Evolutionary conservation across 2,113 vertebrate genomes (phyloP).

Genomic region (Psephotus haematonotus): DNA sequence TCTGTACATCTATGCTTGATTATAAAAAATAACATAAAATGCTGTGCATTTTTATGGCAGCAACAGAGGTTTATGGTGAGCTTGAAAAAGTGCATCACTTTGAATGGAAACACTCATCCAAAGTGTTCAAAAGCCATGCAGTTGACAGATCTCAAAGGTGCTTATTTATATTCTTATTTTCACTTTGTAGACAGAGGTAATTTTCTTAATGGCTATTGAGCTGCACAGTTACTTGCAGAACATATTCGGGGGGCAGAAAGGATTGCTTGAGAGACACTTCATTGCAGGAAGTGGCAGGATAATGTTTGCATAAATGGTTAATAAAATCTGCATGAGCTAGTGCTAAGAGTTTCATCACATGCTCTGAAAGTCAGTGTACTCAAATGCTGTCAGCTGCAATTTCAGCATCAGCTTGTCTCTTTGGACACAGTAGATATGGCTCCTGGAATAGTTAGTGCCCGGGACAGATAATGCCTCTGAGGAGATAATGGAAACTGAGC

Average conservation of each 20-base stretch:
- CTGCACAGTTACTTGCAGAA: not conserved
- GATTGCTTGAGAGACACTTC: not conserved
- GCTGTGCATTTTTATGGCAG: not conserved
- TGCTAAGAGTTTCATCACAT: not conserved
- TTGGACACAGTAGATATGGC: not conserved
- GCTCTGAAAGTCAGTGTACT: not conserved
- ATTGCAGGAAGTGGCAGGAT: not conserved
- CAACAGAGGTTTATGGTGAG: not conserved
- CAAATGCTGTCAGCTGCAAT: constrained; percentile 32
- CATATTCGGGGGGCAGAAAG: not conserved
- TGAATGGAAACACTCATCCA: not conserved
- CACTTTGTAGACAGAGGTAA: not conserved
- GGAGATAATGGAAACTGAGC: not conserved
- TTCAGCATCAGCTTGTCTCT: not conserved
- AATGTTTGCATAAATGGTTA: not conserved
- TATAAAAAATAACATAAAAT: not conserved
- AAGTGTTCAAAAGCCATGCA: not conserved
- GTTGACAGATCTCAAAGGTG: not conserved
- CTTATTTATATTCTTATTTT: not conserved
- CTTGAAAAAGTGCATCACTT: not conserved
- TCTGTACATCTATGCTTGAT: not conserved
- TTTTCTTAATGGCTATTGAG: not conserved
- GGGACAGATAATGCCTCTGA: not conserved
- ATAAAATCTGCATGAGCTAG: not conserved
- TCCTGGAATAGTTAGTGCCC: constrained; percentile 25